These are phyloP conservation scores for Drepanosiphum platanoidis DNA, from an alignment of 2,888 invertebrate species.

Conservation along the genomic window DNA sequence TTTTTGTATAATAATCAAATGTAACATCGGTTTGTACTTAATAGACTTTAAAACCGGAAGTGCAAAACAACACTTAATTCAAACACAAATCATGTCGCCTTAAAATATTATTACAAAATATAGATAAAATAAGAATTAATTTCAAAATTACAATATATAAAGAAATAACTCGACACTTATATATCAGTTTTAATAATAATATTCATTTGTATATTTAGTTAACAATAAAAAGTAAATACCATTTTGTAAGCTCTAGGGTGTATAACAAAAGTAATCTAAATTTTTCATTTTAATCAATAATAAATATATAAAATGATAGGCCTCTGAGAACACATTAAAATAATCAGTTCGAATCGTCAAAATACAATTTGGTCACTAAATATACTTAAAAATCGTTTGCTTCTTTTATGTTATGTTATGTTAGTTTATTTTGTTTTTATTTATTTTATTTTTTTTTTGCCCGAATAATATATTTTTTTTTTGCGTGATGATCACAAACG, in stretches of 20 bases:
- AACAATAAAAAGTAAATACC: conserved; percentile 42
- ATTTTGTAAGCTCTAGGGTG: conserved; percentile 37
- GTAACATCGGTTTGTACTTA: conserved; percentile 31
- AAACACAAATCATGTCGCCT: background rate
- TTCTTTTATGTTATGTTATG: no score
- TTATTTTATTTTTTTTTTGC: conserved; percentile 15
- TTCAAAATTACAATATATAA: conserved; percentile 14
- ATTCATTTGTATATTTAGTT: conserved; percentile 27
- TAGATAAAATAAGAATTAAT: conserved; percentile 25
- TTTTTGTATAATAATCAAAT: conserved; percentile 11
- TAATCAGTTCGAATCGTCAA: conserved; percentile 53
- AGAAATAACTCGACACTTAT: conserved; percentile 21
- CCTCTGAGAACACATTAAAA: conserved; percentile 58
- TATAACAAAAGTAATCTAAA: conserved; percentile 44
- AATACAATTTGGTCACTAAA: conserved; percentile 45
- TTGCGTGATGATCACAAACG: background rate
- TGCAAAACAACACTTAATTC: conserved; percentile 4
- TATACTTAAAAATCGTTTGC: background rate
- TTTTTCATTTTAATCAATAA: conserved; percentile 14
- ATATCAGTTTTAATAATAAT: conserved; percentile 19
- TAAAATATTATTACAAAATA: conserved; percentile 39
- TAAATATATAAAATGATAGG: conserved; percentile 53
- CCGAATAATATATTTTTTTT: conserved; percentile 31
- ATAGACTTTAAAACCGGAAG: background rate
- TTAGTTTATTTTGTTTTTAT: no score